Evolutionary conservation across 2,888 invertebrate species (phyloP), one percentile per base, ranked within the genome.

Genomic region (Serrognathus titanus): DNA sequence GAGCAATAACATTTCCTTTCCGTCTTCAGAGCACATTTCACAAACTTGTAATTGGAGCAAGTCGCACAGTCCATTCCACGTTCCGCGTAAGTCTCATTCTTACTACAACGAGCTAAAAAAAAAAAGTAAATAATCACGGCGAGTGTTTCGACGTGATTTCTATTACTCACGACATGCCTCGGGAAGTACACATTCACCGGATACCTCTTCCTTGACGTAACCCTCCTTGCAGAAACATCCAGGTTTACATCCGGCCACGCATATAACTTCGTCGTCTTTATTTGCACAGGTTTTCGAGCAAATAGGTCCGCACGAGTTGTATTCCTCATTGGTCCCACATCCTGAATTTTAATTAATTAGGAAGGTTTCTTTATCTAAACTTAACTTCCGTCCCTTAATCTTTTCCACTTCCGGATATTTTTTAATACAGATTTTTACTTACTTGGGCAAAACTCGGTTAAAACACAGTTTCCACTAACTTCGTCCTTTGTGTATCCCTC

Each of bases 221-320:
- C 77, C 58, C 8, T 31, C 20, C 13, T 68, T 61, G 61, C 79
- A 80, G 5, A 61, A 66, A 47, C 63, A 64, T 38, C 66, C 66
- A 16, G 45, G 43, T 9, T 52, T 56, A 11, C 66, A 65, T 37
- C 55, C 46, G 43, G 40, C 37, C 6, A 51, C 53, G 31, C 58
- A 58, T 40, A 5, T 46, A 13, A 16, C 31, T 13, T 46, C 12
- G n/a, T 53, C 51, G 31, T 53, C 11, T 7, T 51, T 51, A 11
- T 55, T 48, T 47, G 47, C 47, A 31, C 60, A 60, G 6, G 60
- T 58, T 13, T 54, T 51, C 24, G 53, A 55, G 37, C 53, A 53
- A 11, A 24, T 12, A 1, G 49, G 36, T 50, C 60, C 60, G 40
- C 58, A 60, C 11, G 20, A 31, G 16, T 38, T 53, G 12, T 47